phyloP scores from a whole-genome alignment of 1,140 invertebrate species.

The Mya arenaria region DNA sequence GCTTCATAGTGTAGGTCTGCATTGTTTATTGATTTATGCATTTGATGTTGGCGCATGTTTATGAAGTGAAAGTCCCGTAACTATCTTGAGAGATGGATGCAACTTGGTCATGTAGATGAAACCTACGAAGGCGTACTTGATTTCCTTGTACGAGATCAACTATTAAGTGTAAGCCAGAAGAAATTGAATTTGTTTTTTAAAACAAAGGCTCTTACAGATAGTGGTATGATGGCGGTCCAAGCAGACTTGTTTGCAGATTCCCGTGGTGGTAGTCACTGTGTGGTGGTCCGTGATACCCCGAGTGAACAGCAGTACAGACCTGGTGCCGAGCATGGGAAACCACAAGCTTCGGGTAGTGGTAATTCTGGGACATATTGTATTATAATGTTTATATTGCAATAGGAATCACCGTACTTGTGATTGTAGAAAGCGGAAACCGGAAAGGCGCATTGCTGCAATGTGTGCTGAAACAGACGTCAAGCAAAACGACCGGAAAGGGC shows the following conservation, averaged over 20 bases:
- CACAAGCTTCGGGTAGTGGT: not conserved
- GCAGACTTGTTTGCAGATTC: not conserved
- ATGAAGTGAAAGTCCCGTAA: no score
- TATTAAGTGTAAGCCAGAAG: no score
- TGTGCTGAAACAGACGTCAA: not conserved
- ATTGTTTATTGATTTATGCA: no score
- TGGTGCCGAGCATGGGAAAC: not conserved
- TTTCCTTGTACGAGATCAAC: not conserved
- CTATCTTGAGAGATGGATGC: not conserved
- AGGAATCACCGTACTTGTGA: not conserved
- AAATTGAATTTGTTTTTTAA: not conserved
- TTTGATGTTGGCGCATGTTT: no score
- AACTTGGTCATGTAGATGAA: not conserved
- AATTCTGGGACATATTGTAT: not conserved
- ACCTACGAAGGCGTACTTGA: not conserved
- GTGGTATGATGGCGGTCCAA: not conserved
- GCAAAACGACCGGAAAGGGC: no score
- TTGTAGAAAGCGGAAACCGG: not conserved
- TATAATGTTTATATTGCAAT: not conserved
- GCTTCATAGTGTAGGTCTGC: no score
- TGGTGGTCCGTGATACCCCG: not conserved
- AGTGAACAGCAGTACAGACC: not conserved
- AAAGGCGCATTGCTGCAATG: not conserved
- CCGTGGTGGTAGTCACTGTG: not conserved
- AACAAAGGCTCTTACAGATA: not conserved